Evolutionary conservation across 2,888 invertebrate genomes (phyloP).

Genomic region (Rhodophaea formosa): DNA sequence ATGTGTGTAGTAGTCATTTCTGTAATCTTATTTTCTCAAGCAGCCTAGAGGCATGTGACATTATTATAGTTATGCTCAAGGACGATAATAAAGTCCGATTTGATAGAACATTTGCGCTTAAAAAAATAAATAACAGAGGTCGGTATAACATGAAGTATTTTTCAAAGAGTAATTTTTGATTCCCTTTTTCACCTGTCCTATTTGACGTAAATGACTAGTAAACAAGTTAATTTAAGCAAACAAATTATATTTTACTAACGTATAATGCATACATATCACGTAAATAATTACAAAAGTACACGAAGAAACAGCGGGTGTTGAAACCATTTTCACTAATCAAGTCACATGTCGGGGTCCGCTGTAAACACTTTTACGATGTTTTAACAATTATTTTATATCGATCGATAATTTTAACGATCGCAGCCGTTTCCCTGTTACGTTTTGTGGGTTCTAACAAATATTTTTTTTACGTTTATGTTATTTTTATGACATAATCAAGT

Average conservation of each 20-base stretch:
- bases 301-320: constrained; percentile 9
- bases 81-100: too few species aligned
- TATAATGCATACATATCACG: neutral
- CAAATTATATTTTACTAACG: neutral
- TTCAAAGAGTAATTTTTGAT: too few species aligned
- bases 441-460: constrained; percentile 13
- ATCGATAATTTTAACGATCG: constrained; percentile 33
- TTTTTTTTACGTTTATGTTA: constrained; percentile 6
- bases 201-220: too few species aligned
- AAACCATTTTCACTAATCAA: constrained; percentile 13
- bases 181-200: too few species aligned
- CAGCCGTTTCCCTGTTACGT: constrained; percentile 23
- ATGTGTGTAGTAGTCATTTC: too few species aligned
- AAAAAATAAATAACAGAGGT: too few species aligned
- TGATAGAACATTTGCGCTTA: too few species aligned
- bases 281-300: constrained; percentile 4
- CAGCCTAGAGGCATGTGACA: too few species aligned
- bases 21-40: too few species aligned
- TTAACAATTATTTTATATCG: constrained; percentile 23
- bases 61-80: too few species aligned
- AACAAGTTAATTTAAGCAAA: neutral
- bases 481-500: constrained; percentile 13
- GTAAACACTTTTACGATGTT: constrained; percentile 16
- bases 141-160: too few species aligned
- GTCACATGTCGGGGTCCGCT: constrained; percentile 4